Evolutionary conservation across 2,888 invertebrate species (phyloP).

Genomic region (Morinoia aosen): DNA sequence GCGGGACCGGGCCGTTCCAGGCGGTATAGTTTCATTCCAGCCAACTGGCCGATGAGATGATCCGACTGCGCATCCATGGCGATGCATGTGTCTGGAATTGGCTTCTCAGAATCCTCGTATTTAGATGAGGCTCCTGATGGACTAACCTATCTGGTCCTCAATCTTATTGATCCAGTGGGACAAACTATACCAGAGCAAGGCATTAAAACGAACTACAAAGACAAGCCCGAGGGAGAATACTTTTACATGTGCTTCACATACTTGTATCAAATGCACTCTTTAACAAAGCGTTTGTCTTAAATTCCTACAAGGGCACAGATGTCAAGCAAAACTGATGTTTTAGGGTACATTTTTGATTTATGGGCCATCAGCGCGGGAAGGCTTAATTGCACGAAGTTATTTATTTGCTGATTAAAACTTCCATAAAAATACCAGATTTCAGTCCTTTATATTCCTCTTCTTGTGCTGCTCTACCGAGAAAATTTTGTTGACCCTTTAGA

Average conservation of each 20-base stretch:
- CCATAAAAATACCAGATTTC: neutral
- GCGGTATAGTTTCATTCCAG: slow-evolving; percentile 39
- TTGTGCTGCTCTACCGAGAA: neutral
- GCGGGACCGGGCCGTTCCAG: slow-evolving; percentile 21
- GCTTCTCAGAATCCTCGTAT: slow-evolving; percentile 18
- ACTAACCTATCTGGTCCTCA: neutral
- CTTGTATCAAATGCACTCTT: neutral
- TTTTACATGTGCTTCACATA: neutral
- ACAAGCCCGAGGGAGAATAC: neutral
- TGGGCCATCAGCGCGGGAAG: neutral
- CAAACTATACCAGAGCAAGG: neutral
- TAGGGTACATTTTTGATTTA: neutral
- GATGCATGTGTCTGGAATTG: slow-evolving; percentile 37
- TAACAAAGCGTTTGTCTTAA: neutral
- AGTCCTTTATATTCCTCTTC: neutral
- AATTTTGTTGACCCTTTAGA: neutral
- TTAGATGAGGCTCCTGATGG: slow-evolving; percentile 28
- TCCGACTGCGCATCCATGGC: neutral
- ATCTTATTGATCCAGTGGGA: slow-evolving; percentile 12
- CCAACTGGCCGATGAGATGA: slow-evolving; percentile 31
- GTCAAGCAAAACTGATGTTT: neutral
- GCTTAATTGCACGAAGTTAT: neutral
- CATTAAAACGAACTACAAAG: neutral
- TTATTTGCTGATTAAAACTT: neutral
- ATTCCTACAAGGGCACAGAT: neutral